Evolutionary conservation across 2,888 invertebrate genomes (phyloP), one percentile per base, ranked within the genome.

Genomic region (Apoderus coryli): DNA sequence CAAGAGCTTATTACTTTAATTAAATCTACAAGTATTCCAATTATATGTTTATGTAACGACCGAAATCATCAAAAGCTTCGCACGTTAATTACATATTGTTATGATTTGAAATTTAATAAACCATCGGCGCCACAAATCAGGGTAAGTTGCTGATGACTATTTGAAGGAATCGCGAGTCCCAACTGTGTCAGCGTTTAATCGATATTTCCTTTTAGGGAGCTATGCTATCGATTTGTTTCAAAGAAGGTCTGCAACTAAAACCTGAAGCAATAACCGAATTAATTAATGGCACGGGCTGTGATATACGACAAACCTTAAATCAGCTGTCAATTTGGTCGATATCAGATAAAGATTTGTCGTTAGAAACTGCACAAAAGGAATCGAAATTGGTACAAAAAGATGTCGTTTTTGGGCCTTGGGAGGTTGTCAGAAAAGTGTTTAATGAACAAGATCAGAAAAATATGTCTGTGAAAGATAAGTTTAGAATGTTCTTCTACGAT

Each of bases 1-100:
- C 84, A 90, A 59, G 96, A 96, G 59, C 60, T 99, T 25, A 92
- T 99, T 35, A 63, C 64, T 6, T 64, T 99, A 11, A 95, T 99
- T 38, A 98, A 95, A 59, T 65, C 68, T 0, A 67, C 88, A 1
- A 78, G 76, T 10, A 70, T 92, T 33, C 93, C 93, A 0, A 76
- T 95, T 31, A 78, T 95, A 46, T 93, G 96, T 58, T 95, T 96
- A 72, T 99, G 98, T 60, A 99, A 99, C 53, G 96, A 99, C 60
- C 68, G 95, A 25, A 80, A 80, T 52, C 82, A 86, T 56, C 80
- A 72, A 35, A 95, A 95, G 63, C 90, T 99, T 63, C 71, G 92
- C 33, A 82, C 89, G 0, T 65, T 99, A 5, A 75, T 81, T 28
- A 92, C 89, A 59, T 80, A 98, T 56, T 93, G 93, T 55, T 95